Evolutionary conservation across 2,797 vertebrate genomes (phyloP), one percentile per base, ranked within the genome.

Genomic region (Eidolon dupreanum): DNA sequence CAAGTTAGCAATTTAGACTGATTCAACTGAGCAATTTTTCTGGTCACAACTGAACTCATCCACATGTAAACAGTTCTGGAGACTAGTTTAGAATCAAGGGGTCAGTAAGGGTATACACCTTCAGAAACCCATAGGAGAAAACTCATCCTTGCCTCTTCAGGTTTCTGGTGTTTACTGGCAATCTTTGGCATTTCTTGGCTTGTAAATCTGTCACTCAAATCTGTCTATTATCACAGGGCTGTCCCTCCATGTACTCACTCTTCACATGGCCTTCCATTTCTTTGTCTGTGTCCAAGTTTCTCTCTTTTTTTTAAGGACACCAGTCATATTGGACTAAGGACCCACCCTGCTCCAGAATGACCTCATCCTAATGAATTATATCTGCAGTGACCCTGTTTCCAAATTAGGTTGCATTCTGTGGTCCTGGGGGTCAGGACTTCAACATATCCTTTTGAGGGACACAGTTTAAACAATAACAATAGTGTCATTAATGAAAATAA

Each of bases 321-420:
- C 20, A 59, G 8, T 33, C 20, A 41, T 49, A 55, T 86, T 38
- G 13, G 38, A 73, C 19, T 65, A 86, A 82, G 9, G 12, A 13
- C 11, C 24, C n/a, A 28, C 28, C 7, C 8, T 43, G n/a, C 0
- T 68, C 31, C 8, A 61, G 5, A 31, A 75, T 53, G 3, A 55
- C 22, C 10, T 61, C 8, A 59, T 36, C 20, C 43, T 71, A 63
- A n/a, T 0, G 33, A 78, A 63, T 68, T 66, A 61, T 43, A 43
- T 77, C 31, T 31, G 5, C 43, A 19, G 43, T 46, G 17, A 33
- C 11, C 0, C 6, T 49, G 8, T 43, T 78, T 78, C 5, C 15
- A 92, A 84, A 74, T 20, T 26, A 41, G 68, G 17, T 71, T 17
- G 53, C 43, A 65, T 85, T 75, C 59, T 77, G 10, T 65, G n/a